Base-by-base conservation (phyloP, 2,113 vertebrate species). In the Phyllostomus hastatus region DNA sequence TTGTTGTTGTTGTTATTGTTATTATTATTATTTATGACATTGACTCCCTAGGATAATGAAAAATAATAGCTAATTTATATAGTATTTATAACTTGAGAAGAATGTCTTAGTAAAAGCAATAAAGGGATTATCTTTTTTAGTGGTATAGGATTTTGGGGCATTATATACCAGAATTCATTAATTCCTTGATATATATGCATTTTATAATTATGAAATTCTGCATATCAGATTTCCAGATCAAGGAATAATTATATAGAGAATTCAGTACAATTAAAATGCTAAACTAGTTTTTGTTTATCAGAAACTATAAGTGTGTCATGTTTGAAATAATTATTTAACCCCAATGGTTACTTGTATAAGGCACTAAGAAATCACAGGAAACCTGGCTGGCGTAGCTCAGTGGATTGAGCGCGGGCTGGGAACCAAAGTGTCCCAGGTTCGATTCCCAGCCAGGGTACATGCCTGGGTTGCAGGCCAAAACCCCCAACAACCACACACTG, bases 251-350 rank as follows among this genome's bases (percentile, higher is more conserved):
- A 31, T 64, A 73, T 76, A 16, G 78, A 67, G 31, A 82, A 59
- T 73, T 93, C 26, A 48, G 5, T 88, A 89, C 20, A 59, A 11
- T 88, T 88, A 76, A 87, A 87, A 90, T 82, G 4, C 46, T 80
- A 76, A 80, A 61, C 72, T 91, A 85, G 43, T 52, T 91, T 93
- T 88, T 95, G 38, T 79, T 96, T 70, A 72, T 64, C 81, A 76
- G 50, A 93, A 82, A 88, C 52, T 64, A 61, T 17, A 92, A 84
- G 15, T 81, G 41, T 46, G 1, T 64, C 78, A 24, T 38, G 19
- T 75, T 82, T 85, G 31, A 95, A 86, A 69, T 91, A 79, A 59
- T 81, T 93, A 78, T 41, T 90, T 19, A 78, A 4, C 9, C 11
- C 46, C 19, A 50, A 0, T 61, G 6, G 28, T 75, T 83, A 69